phyloP scores from a whole-genome alignment of 2,888 invertebrate genomes.

The Gibbula magus region DNA sequence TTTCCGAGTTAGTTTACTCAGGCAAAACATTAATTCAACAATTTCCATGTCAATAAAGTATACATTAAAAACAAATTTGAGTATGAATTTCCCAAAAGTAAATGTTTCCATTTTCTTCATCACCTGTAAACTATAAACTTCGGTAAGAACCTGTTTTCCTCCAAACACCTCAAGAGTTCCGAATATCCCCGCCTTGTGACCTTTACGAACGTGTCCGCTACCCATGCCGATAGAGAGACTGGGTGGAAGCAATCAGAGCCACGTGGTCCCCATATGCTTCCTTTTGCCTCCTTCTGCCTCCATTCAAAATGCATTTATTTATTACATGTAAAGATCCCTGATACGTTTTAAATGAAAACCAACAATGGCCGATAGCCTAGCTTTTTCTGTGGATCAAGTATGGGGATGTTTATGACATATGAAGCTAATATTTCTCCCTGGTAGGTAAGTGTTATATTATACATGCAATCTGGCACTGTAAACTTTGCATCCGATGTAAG shows the following conservation, averaged over 20 bases:
- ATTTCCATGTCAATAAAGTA: too few relatives aligned
- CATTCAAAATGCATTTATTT: slow-evolving; percentile 13
- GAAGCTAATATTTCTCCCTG: too few relatives aligned
- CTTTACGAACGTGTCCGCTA: neutral
- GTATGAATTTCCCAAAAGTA: too few relatives aligned
- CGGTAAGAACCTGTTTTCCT: neutral
- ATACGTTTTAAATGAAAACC: neutral
- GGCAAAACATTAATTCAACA: too few relatives aligned
- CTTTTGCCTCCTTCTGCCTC: neutral
- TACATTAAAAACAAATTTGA: too few relatives aligned
- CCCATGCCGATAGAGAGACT: neutral
- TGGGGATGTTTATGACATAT: too few relatives aligned
- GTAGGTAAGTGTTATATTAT: too few relatives aligned
- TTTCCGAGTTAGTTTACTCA: too few relatives aligned
- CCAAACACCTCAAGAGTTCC: neutral
- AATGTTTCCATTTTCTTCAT: too few relatives aligned
- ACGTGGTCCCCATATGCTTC: neutral
- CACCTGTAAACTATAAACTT: too few relatives aligned
- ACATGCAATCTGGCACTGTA: too few relatives aligned
- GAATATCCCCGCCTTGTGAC: neutral
- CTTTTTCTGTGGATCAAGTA: neutral
- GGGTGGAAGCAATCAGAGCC: neutral
- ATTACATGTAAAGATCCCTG: slow-evolving; percentile 1
- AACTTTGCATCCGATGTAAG: too few relatives aligned
- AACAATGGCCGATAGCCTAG: neutral